Base-by-base conservation (phyloP, 2,113 vertebrate species). In the Malaclemys terrapin region DNA sequence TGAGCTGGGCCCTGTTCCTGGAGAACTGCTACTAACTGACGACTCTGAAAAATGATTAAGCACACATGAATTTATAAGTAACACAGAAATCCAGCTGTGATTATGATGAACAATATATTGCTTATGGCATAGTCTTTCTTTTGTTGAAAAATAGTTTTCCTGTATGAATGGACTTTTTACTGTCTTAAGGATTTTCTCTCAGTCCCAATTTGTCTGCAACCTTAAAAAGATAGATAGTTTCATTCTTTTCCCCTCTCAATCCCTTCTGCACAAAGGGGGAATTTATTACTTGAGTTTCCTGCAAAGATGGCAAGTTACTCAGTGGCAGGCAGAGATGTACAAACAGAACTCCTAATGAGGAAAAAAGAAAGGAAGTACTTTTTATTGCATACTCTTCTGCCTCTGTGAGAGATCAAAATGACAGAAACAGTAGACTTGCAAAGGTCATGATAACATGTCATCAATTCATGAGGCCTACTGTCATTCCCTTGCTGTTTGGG, bases 1-100 rank as follows among this genome's bases (percentile, higher is more conserved):
- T 91, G 99, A 99, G 98, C 99, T 99, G 95, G 99, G 99, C 91
- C 99, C 99, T 47, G 99, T 99, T 79, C 99, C 99, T 89, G 99
- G 99, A 92, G 99, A 99, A 96, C 98, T 99, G 98, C 98, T 99
- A 93, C 99, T 99, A 95, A 99, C 98, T 27, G 99, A 99, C 80
- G 99, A 99, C 95, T 99, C 99, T 99, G 98, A 82, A 98, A 98
- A 94, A 96, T 98, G 59, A 72, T 47, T 29, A 96, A 94, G 56
- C 2, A 89, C 5, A 95, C 29, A 54, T 24, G 6, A 88, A 84
- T 93, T 94, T 14, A 69, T 49, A 20, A 87, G 65, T 91, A 93
- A 45, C 45, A 11, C 56, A 38, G 31, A 95, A 85, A 87, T 38
- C 29, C 84, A 89, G 31, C 52, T 13, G 29, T 14, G 6, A 38